A percentile compares a stretch with the other conserved stretches of the same genome.
These are phyloP conservation scores for Tetrax tetrax DNA, from an alignment of 2,113 vertebrate genomes.

Conservation along the genomic window DNA sequence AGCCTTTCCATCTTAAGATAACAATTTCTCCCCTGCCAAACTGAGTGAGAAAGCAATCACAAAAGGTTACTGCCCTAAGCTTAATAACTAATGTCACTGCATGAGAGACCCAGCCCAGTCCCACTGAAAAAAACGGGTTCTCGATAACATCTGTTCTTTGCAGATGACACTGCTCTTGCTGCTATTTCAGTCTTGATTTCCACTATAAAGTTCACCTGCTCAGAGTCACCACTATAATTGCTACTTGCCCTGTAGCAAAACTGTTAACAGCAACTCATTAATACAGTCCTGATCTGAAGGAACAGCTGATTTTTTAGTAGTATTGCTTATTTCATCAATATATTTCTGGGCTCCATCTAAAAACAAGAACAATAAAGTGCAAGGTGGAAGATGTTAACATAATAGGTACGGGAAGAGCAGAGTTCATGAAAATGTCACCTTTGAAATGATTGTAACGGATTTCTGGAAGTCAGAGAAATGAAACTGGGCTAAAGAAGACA, in stretches of 20 bases:
- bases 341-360: not conserved
- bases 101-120: not conserved
- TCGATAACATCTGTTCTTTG: not conserved
- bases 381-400: not conserved
- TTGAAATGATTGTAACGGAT: not conserved
- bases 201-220: not conserved
- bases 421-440: conserved; percentile 13
- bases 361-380: not conserved
- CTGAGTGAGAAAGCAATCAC: not conserved
- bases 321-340: not conserved
- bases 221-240: not conserved
- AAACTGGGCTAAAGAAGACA: not conserved
- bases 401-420: not conserved
- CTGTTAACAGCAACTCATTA: not conserved
- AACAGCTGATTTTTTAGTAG: not conserved
- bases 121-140: not conserved
- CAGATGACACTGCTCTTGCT: not conserved
- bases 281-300: not conserved
- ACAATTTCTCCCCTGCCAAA: not conserved
- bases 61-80: not conserved
- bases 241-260: not conserved
- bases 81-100: not conserved
- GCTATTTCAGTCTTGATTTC: not conserved
- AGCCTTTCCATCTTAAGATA: not conserved
- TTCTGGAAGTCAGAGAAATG: not conserved